A percentile compares a stretch with the other conserved stretches of the same genome.
These are phyloP conservation scores for Anastrepha ludens DNA, from an alignment of 1,140 invertebrate species.

Conservation along the genomic window DNA sequence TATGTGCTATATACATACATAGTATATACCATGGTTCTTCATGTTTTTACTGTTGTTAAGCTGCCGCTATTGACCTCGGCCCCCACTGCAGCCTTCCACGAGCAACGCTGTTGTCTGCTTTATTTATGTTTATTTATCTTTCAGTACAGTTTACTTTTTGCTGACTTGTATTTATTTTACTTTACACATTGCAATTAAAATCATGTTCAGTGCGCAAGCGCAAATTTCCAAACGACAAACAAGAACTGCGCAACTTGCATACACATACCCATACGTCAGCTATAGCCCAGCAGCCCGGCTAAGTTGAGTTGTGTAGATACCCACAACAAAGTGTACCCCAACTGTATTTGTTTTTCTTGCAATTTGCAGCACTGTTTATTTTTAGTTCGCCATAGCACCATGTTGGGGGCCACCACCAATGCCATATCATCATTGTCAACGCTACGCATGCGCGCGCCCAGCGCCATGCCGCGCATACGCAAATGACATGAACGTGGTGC, in stretches of 20 bases:
- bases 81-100: neutral
- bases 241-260: neutral
- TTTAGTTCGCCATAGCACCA: slow-evolving; percentile 15
- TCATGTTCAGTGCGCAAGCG: slow-evolving; percentile 48
- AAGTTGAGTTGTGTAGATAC: neutral
- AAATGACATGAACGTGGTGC: slow-evolving; percentile 46
- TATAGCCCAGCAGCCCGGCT: no score
- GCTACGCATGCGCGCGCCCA: slow-evolving; percentile 37
- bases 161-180: slow-evolving; percentile 37
- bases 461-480: slow-evolving; percentile 45
- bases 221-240: slow-evolving; percentile 37
- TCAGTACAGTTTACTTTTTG: slow-evolving; percentile 12
- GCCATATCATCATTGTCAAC: slow-evolving; percentile 40
- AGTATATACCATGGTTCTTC: neutral
- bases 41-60: neutral
- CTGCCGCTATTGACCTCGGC: neutral
- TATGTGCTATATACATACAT: no score
- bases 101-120: neutral
- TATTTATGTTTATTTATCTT: slow-evolving; percentile 28
- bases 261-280: neutral
- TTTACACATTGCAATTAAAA: slow-evolving; percentile 37
- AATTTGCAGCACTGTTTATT: slow-evolving; percentile 44
- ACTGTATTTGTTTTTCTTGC: slow-evolving; percentile 8
- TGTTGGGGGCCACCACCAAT: slow-evolving; percentile 42
- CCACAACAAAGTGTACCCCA: neutral